A percentile compares a stretch with the other conserved stretches of the same genome.
Evolutionary conservation across 2,888 invertebrate species (phyloP).

Genomic region (Antitype chi): DNA sequence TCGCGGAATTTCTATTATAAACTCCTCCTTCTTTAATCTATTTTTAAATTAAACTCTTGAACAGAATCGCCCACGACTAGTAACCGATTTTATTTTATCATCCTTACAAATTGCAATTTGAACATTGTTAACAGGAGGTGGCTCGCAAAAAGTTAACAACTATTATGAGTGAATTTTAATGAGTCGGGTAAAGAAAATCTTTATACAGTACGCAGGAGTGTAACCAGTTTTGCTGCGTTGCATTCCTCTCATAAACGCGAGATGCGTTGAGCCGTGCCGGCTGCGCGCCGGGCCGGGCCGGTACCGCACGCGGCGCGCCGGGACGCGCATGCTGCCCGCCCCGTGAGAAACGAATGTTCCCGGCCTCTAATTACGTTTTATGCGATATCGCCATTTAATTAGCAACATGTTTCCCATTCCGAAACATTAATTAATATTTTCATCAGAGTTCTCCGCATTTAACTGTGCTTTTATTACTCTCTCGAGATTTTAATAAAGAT

Average conservation of each 20-base stretch:
- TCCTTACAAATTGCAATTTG: constrained; percentile 66
- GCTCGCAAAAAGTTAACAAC: constrained; percentile 75
- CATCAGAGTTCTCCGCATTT: constrained; percentile 89
- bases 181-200: constrained; percentile 73
- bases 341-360: constrained; percentile 89
- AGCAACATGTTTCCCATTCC: constrained; percentile 90
- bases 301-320: constrained; percentile 54
- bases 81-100: constrained; percentile 63
- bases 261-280: constrained; percentile 65
- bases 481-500: constrained; percentile 90
- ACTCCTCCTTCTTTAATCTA: constrained; percentile 72
- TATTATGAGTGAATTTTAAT: constrained; percentile 80
- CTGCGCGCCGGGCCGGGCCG: constrained; percentile 48
- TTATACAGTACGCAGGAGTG: constrained; percentile 75
- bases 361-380: constrained; percentile 90
- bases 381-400: constrained; percentile 90
- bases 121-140: constrained; percentile 64
- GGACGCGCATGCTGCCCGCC: constrained; percentile 71
- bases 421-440: constrained; percentile 90
- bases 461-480: constrained; percentile 90
- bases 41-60: constrained; percentile 72
- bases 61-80: constrained; percentile 52
- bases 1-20: constrained; percentile 86
- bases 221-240: constrained; percentile 84
- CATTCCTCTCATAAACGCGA: constrained; percentile 82